phyloP scores from a whole-genome alignment of 2,113 vertebrate species.

The Psilopogon haemacephalus region DNA sequence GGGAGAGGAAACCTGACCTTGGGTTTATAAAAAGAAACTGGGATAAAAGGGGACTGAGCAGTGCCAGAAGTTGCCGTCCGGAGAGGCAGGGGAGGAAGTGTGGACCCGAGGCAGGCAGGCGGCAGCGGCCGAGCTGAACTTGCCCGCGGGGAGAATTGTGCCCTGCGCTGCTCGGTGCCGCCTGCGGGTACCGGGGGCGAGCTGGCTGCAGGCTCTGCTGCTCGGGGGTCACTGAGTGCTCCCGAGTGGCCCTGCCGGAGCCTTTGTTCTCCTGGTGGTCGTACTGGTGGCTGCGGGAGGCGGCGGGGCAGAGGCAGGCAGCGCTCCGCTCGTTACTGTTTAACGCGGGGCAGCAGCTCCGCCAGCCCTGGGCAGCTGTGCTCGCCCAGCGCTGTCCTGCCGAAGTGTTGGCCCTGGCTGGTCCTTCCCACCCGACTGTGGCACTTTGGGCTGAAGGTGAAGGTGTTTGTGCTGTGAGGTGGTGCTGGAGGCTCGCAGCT shows the following conservation, averaged over 20 bases:
- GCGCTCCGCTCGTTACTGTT: conserved; percentile 42
- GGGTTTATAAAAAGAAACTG: conserved; percentile 74
- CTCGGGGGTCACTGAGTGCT: not conserved
- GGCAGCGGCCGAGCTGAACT: not conserved
- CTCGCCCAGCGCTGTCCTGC: not conserved
- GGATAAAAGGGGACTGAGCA: conserved; percentile 68
- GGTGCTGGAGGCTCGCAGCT: not conserved
- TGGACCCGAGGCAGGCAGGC: conserved; percentile 54
- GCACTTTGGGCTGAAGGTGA: not conserved
- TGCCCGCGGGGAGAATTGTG: no score
- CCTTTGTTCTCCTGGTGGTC: conserved; percentile 72
- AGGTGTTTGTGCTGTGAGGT: not conserved
- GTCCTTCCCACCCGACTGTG: not conserved
- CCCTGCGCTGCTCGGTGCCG: no score
- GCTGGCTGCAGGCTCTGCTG: not conserved
- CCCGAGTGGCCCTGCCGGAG: conserved; percentile 18
- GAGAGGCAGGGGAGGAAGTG: conserved; percentile 66
- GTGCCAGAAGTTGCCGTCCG: conserved; percentile 66
- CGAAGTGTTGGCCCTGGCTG: not conserved
- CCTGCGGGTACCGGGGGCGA: not conserved
- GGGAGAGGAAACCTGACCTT: conserved; percentile 73
- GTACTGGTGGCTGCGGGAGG: conserved; percentile 65
- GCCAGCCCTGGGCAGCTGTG: conserved; percentile 9
- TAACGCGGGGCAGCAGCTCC: not conserved
- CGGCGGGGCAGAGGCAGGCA: conserved; percentile 62